Percentiles rank a stretch among this genome's conserved stretches.
Conservation (phyloP, 2,113 vertebrate species). For the Protobothrops flavoviridis region DNA sequence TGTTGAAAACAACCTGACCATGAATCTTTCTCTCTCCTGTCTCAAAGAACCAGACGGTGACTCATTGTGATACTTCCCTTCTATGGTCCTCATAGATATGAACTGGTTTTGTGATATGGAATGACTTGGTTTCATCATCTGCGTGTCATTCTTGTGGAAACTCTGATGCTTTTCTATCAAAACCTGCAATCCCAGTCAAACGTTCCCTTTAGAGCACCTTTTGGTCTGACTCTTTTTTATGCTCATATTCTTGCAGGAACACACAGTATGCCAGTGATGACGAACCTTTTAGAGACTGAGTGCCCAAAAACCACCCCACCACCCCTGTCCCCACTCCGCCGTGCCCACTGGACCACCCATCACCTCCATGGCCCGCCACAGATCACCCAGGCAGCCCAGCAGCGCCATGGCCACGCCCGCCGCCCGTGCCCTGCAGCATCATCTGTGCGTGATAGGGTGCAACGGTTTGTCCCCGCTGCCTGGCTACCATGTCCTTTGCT, state of each 20-base stretch:
- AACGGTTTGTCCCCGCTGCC: no score
- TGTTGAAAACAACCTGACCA: background rate
- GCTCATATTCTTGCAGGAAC: background rate
- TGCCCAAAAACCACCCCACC: no score
- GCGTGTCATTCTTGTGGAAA: background rate
- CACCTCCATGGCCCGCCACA: no score
- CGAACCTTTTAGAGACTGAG: no score
- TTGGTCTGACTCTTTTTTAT: background rate
- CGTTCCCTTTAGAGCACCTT: background rate
- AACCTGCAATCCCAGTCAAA: background rate
- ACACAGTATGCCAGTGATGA: background rate
- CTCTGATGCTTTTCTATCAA: background rate
- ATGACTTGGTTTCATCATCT: background rate
- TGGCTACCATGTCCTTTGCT: no score
- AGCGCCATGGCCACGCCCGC: no score
- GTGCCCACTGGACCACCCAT: no score
- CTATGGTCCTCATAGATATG: background rate
- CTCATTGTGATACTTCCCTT: background rate
- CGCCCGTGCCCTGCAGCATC: no score
- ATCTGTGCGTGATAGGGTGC: no score
- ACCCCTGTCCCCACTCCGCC: no score
- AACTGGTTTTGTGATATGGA: background rate
- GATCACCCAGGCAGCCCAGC: no score
- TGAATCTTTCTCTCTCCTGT: background rate
- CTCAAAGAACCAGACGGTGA: background rate